These are phyloP conservation scores for Indicator indicator DNA, from an alignment of 2,113 vertebrate genomes.

Conservation along the genomic window DNA sequence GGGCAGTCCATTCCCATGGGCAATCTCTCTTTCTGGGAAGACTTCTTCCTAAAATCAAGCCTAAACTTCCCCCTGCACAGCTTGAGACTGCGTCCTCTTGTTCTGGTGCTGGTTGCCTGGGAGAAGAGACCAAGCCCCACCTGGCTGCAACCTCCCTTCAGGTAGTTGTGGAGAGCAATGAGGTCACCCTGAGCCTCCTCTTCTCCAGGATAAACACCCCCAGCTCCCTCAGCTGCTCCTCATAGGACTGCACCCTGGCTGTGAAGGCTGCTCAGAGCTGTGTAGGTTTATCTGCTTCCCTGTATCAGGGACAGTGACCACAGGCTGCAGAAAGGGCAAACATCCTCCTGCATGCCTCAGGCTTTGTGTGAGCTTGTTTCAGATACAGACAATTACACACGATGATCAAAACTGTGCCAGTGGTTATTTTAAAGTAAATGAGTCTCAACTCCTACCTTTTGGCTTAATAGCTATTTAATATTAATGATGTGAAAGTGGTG, in stretches of 20 bases:
- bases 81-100: too few species aligned
- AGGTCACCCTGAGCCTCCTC: too few species aligned
- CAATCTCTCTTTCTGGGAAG: too few species aligned
- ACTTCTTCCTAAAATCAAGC: too few species aligned
- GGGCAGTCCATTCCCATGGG: too few species aligned
- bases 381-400: background rate
- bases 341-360: background rate
- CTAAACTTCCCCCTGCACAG: too few species aligned
- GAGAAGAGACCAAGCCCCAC: too few species aligned
- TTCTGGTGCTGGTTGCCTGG: too few species aligned
- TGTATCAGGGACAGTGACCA: background rate
- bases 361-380: background rate
- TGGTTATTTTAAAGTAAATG: slow-evolving; percentile 2
- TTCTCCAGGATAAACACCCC: too few species aligned
- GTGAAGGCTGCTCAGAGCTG: background rate
- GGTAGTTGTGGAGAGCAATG: too few species aligned
- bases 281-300: background rate
- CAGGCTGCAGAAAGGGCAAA: background rate
- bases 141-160: too few species aligned
- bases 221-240: too few species aligned
- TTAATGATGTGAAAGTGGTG: background rate
- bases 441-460: background rate
- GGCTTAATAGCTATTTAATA: background rate
- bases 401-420: background rate
- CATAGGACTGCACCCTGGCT: background rate